Evolutionary conservation across 2,113 vertebrate genomes (phyloP).

Genomic region (Archilochus colubris): DNA sequence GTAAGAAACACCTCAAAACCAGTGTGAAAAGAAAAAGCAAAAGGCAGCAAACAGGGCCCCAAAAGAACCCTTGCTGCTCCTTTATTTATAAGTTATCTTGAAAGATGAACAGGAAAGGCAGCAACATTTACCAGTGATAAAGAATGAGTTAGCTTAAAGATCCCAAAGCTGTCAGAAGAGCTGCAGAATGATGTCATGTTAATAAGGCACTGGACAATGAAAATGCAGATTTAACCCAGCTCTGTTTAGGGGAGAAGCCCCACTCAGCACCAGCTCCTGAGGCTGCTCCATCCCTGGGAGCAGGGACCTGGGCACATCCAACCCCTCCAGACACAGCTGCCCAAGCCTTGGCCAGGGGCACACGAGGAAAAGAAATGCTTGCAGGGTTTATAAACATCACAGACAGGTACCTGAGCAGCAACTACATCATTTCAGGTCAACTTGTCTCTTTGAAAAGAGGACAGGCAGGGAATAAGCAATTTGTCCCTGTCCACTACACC

Average conservation of each 20-base stretch:
- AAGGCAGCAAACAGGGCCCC: no score
- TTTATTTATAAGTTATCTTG: accelerated
- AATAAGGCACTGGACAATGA: not conserved
- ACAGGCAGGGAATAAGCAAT: not conserved
- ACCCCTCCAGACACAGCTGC: accelerated
- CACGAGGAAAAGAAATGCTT: accelerated
- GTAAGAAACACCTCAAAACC: not conserved
- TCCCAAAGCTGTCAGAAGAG: no score
- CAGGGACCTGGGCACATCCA: accelerated
- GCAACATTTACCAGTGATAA: not conserved
- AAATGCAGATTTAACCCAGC: not conserved
- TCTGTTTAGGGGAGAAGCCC: accelerated
- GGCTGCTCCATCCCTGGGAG: accelerated
- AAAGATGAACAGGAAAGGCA: not conserved
- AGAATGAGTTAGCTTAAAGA: not conserved
- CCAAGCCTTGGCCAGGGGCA: not conserved
- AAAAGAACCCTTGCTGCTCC: no score
- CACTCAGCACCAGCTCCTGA: accelerated
- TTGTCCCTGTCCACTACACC: no score
- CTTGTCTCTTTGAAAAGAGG: not conserved
- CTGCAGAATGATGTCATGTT: not conserved
- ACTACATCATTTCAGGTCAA: not conserved
- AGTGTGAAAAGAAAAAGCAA: not conserved
- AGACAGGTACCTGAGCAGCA: not conserved
- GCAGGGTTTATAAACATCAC: not conserved